Base-by-base conservation (phyloP, 2,797 vertebrate species). In the Mergus octosetaceus region DNA sequence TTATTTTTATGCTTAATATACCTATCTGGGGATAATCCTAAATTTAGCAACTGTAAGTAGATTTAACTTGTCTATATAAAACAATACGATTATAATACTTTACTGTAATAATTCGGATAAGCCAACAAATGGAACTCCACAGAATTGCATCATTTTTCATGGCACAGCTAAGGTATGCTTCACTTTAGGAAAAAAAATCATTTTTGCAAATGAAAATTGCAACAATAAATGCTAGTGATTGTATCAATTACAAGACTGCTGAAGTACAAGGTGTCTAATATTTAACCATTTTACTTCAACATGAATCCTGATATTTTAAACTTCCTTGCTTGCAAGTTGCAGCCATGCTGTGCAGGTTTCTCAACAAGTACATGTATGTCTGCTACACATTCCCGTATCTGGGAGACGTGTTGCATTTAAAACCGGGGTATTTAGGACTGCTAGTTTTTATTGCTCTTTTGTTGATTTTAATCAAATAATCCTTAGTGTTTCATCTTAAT, bases 381-480 rank as follows among this genome's bases (percentile, higher is more conserved):
- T 70, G 38, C 72, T 78, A 27, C n/a, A 30, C n/a, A 39, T 86
- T 36, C 38, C 62, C 11, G 22, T 65, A 38, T 16, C 76, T 62
- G 28, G 6, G 70, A 76, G 45, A 61, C 2, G 5, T 77, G 65
- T 64, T 88, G 47, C 5, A 0, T 73, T 89, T 89, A 80, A 69
- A 71, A 62, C 64, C 21, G 68, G 47, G 15, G 10, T 61, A 4
- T 10, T 22, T 64, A 72, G 66, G 39, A 39, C 45, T 90, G 83
- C 57, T 80, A 69, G 74, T 28, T 90, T 83, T 83, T 93, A 80
- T 85, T 93, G 92, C 91, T 94, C 87, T 93, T 93, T 94, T 96
- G 73, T 88, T 78, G 62, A 56, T 93, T 80, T 71, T 92, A 89
- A 84, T 86, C 53, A 90, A 86, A 70, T 79, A 91, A 94, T 89